Percentiles rank a stretch among this genome's conserved stretches.
phyloP scores from a whole-genome alignment of 2,888 invertebrate genomes.

The Trachelus tabidus region DNA sequence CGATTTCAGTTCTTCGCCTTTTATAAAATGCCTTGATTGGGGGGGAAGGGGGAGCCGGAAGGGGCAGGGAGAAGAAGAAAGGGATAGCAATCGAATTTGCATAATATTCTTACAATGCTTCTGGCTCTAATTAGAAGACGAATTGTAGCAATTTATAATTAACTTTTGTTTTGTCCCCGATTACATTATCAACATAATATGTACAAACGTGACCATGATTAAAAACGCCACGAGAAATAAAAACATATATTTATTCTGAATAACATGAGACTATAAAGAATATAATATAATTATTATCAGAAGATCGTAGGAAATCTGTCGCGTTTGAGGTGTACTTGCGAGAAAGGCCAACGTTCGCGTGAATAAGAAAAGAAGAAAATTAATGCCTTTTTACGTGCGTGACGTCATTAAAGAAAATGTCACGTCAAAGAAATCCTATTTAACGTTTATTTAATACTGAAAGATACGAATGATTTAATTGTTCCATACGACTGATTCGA shows the following conservation, averaged over 20 bases:
- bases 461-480: not conserved
- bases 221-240: conserved; percentile 56
- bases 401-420: not conserved
- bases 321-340: conserved; percentile 31
- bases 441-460: not conserved
- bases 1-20: conserved; percentile 39
- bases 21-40: not conserved
- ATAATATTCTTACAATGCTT: not conserved
- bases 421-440: not conserved
- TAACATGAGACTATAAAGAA: conserved; percentile 61
- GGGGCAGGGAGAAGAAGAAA: not conserved
- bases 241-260: conserved; percentile 58
- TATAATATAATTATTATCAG: conserved; percentile 50
- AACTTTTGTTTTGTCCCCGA: conserved; percentile 23
- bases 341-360: not conserved
- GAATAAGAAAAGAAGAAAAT: not conserved
- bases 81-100: not conserved
- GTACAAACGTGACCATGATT: conserved; percentile 50
- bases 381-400: not conserved
- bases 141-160: conserved; percentile 18
- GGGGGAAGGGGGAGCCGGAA: not conserved
- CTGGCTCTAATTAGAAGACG: conserved; percentile 19
- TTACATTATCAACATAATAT: conserved; percentile 49
- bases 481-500: not conserved
- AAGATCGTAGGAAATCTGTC: conserved; percentile 27